Conservation (phyloP, 2,797 vertebrate species). For the Melanotaenia maccullochi region DNA sequence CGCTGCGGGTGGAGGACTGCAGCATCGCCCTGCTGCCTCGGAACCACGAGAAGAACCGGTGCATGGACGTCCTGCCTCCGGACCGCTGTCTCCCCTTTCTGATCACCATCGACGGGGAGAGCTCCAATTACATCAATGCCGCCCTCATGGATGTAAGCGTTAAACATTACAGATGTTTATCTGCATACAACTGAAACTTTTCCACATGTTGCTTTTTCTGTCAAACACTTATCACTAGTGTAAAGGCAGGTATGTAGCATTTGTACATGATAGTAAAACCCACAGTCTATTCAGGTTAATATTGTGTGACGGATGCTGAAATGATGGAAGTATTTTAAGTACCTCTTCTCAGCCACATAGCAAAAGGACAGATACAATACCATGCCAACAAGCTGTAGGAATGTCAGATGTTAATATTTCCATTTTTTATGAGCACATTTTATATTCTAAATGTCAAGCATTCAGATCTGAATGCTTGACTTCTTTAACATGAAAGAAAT, state of each 20-base stretch:
- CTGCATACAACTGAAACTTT: slow-evolving; percentile 15
- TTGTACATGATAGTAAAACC: slow-evolving; percentile 14
- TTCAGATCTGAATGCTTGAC: background rate
- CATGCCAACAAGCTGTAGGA: background rate
- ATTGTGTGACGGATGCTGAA: background rate
- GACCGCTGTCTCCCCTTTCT: slow-evolving; percentile 98
- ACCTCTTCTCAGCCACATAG: background rate
- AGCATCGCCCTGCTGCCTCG: slow-evolving; percentile 96
- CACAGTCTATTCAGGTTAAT: background rate
- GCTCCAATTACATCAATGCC: slow-evolving; percentile 99
- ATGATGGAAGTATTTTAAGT: background rate
- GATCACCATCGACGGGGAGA: slow-evolving; percentile 98
- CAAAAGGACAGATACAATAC: background rate
- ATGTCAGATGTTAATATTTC: slow-evolving; percentile 1
- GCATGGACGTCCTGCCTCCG: slow-evolving; percentile 97
- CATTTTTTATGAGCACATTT: background rate
- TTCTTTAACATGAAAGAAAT: background rate
- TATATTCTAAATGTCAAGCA: background rate
- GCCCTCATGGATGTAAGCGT: slow-evolving; percentile 94
- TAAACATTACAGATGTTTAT: background rate
- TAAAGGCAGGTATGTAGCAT: slow-evolving; percentile 31
- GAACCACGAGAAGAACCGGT: slow-evolving; percentile 99
- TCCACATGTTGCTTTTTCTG: slow-evolving; percentile 37
- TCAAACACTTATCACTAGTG: slow-evolving; percentile 7
- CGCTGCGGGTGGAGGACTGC: slow-evolving; percentile 96